These are phyloP conservation scores for Drosophila affinis DNA, from an alignment of 2,888 invertebrate genomes.

Conservation along the genomic window DNA sequence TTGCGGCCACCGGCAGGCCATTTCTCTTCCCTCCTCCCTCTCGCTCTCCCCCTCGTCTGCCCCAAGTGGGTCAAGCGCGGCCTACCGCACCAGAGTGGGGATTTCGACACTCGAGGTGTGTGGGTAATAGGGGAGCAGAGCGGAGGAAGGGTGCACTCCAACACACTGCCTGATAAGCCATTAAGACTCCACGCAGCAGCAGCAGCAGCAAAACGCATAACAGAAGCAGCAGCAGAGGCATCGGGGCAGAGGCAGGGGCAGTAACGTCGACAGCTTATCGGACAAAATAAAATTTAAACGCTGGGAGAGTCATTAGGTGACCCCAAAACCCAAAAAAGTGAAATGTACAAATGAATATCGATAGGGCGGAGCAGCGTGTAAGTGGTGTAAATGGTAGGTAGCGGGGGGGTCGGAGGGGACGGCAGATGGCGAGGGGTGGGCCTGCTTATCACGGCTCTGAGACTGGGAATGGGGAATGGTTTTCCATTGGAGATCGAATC, in stretches of 20 bases:
- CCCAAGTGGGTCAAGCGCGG: conserved; percentile 65
- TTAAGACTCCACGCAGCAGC: conserved; percentile 22
- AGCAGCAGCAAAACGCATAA: conserved; percentile 1
- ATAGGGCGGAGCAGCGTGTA: conserved; percentile 32
- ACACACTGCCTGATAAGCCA: conserved; percentile 38
- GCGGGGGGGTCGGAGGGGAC: not conserved
- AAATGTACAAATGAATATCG: conserved; percentile 54
- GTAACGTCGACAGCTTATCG: conserved; percentile 35
- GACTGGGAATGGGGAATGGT: not conserved
- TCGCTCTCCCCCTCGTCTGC: not conserved
- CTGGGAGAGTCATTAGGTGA: conserved; percentile 60
- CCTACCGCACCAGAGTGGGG: conserved; percentile 15
- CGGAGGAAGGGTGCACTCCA: conserved; percentile 5
- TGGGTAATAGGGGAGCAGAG: conserved; percentile 3
- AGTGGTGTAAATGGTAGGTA: conserved; percentile 23
- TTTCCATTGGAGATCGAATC: not conserved
- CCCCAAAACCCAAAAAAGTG: conserved; percentile 66
- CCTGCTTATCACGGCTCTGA: conserved; percentile 37
- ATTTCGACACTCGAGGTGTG: conserved; percentile 29
- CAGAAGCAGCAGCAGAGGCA: conserved; percentile 2
- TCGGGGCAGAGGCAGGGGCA: not conserved
- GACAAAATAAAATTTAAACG: conserved; percentile 45
- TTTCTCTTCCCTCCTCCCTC: conserved; percentile 41
- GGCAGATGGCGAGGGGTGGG: not conserved
- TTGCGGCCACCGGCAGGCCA: conserved; percentile 63